These are phyloP conservation scores for Hoplostethus mediterraneus DNA, from an alignment of 2,797 vertebrate species.

Conservation along the genomic window DNA sequence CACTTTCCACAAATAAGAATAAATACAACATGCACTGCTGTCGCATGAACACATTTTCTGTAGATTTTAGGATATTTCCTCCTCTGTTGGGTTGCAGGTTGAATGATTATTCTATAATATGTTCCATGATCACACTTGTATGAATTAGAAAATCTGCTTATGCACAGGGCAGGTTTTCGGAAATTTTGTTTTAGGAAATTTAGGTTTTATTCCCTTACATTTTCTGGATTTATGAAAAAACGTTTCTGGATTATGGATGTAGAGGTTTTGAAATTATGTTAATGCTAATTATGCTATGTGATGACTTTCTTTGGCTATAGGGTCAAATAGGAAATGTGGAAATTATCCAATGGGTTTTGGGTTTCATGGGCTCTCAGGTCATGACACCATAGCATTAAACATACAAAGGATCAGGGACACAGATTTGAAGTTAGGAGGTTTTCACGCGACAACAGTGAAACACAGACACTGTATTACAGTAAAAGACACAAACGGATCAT, in stretches of 20 bases:
- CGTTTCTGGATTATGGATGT: background rate
- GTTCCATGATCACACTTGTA: no score
- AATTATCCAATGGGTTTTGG: background rate
- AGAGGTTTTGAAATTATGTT: no score
- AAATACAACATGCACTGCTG: constrained; percentile 79
- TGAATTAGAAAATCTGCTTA: no score
- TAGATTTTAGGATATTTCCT: constrained; percentile 10
- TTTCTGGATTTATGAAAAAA: no score
- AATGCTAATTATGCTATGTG: background rate
- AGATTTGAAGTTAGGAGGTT: constrained; percentile 7
- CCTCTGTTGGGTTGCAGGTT: background rate
- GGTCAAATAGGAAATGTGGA: background rate
- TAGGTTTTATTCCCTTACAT: no score
- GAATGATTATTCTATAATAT: no score
- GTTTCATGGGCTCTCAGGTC: background rate
- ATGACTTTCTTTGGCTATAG: background rate
- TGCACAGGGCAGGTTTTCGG: no score
- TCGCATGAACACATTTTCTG: constrained; percentile 49
- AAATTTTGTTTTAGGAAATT: no score
- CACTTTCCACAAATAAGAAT: constrained; percentile 82
- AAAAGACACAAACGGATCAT: constrained; percentile 79
- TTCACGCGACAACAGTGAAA: constrained; percentile 71
- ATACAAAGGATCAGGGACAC: background rate
- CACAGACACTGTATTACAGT: constrained; percentile 84
- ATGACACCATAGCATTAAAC: no score